A percentile compares a stretch with the other conserved stretches of the same genome.
Conservation (phyloP, 2,888 invertebrate species). For the Acrobeloides nanus region DNA sequence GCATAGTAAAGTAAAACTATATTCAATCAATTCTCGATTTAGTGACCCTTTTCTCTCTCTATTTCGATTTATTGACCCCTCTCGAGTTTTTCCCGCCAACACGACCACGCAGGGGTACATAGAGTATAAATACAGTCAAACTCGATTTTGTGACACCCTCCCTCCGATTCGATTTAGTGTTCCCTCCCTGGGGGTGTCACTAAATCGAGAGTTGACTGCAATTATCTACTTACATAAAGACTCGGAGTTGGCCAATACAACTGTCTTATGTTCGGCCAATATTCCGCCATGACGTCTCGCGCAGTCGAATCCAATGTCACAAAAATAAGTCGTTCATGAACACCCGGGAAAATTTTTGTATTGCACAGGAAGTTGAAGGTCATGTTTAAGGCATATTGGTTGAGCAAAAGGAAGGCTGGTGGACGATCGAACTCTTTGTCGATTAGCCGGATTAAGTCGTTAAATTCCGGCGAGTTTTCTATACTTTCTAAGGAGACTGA, state of each 20-base stretch:
- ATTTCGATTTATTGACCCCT: no score
- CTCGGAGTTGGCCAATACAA: slow-evolving; percentile 53
- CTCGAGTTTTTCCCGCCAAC: no score
- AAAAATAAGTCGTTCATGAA: slow-evolving; percentile 45
- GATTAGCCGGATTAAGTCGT: slow-evolving; percentile 23
- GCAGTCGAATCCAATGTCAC: slow-evolving; percentile 49
- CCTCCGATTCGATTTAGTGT: no score
- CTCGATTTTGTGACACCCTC: no score
- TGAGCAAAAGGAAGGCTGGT: slow-evolving; percentile 49
- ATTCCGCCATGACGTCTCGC: slow-evolving; percentile 31
- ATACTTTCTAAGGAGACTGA: slow-evolving; percentile 36
- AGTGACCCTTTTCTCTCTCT: no score
- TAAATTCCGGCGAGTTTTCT: slow-evolving; percentile 44
- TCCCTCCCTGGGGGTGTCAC: no score
- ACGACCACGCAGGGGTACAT: no score
- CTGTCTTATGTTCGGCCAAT: slow-evolving; percentile 48
- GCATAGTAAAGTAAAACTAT: no score
- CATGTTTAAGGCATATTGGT: slow-evolving; percentile 52
- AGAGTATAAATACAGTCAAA: no score
- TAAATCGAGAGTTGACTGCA: no score
- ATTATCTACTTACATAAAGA: slow-evolving; percentile 49
- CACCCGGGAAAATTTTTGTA: slow-evolving; percentile 33
- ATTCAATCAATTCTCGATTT: no score
- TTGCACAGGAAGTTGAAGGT: slow-evolving; percentile 53
- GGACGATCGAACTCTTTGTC: slow-evolving; percentile 40